Evolutionary conservation across 2,113 vertebrate genomes (phyloP).

Genomic region (Pangasianodon hypophthalmus): DNA sequence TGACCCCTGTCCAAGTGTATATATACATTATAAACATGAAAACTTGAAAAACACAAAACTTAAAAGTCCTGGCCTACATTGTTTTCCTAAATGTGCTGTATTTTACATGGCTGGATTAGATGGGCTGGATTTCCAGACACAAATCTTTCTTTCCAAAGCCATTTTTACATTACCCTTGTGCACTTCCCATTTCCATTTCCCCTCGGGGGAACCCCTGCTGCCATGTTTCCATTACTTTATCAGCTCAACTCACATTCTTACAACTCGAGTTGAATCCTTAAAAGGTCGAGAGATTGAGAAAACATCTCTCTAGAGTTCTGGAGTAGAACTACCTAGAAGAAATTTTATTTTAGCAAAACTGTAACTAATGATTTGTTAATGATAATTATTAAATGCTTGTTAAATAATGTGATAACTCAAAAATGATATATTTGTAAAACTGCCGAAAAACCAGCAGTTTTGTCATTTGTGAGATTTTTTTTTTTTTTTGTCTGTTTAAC

Average conservation of each 20-base stretch:
- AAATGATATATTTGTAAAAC: background rate
- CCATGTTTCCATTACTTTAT: background rate
- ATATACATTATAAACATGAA: background rate
- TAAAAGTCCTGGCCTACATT: background rate
- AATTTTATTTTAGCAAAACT: background rate
- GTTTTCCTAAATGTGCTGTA: background rate
- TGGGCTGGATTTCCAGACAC: background rate
- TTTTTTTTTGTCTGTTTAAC: too few relatives aligned
- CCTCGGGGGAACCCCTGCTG: background rate
- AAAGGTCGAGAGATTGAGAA: background rate
- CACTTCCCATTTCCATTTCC: slow-evolving; percentile 8
- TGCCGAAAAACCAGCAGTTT: too few relatives aligned
- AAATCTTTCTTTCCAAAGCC: background rate
- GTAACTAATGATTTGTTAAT: background rate
- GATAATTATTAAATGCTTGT: background rate
- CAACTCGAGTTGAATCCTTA: background rate
- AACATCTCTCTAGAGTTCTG: background rate
- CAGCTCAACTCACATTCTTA: background rate
- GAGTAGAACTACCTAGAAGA: background rate
- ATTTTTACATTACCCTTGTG: background rate
- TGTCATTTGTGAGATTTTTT: too few relatives aligned
- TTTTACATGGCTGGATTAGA: background rate
- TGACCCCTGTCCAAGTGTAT: background rate
- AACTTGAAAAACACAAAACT: background rate
- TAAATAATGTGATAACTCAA: background rate